A percentile compares a stretch with the other conserved stretches of the same genome.
Conservation (phyloP, 1,140 invertebrate genomes). For the Conopomorpha cramerella region DNA sequence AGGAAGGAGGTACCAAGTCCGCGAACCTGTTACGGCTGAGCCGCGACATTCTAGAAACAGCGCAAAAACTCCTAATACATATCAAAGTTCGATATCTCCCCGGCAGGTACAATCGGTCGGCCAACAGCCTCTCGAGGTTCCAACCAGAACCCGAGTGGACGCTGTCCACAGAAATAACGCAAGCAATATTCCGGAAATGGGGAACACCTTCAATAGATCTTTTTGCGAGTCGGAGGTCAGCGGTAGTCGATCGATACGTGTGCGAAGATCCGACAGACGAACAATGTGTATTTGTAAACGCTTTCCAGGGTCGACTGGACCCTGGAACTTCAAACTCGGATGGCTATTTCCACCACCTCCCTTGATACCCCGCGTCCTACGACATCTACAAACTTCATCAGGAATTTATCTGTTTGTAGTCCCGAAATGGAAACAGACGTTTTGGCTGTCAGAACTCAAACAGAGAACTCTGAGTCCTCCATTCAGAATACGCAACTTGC, state of each 20-base stretch:
- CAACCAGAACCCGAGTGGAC: slow-evolving; percentile 9
- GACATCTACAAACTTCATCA: slow-evolving; percentile 8
- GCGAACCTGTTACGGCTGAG: slow-evolving; percentile 4
- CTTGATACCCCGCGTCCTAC: slow-evolving; percentile 15
- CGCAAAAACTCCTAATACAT: slow-evolving; percentile 4
- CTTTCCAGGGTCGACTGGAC: slow-evolving; percentile 16
- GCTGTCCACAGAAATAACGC: slow-evolving; percentile 3
- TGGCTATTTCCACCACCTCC: slow-evolving; percentile 18
- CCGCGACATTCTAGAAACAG: slow-evolving; percentile 3
- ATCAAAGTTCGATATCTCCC: slow-evolving; percentile 10
- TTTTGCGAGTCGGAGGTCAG: slow-evolving; percentile 11
- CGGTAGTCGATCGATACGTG: slow-evolving; percentile 13
- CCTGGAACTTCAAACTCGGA: slow-evolving; percentile 14
- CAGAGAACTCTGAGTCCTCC: slow-evolving; percentile 2
- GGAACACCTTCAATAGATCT: slow-evolving; percentile 15
- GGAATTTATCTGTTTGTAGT: slow-evolving; percentile 5
- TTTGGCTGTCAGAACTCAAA: slow-evolving; percentile 6
- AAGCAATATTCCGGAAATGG: slow-evolving; percentile 9
- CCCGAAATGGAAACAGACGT: slow-evolving; percentile 6
- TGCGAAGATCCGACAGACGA: slow-evolving; percentile 11
- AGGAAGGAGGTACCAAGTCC: slow-evolving; percentile 14
- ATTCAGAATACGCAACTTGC: slow-evolving; percentile 2
- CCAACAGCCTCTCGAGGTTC: slow-evolving; percentile 11
- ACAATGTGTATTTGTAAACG: slow-evolving; percentile 11
- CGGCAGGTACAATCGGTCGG: slow-evolving; percentile 11